A percentile compares a stretch with the other conserved stretches of the same genome.
These are phyloP conservation scores for Poecilia wingei DNA, from an alignment of 2,797 vertebrate genomes.

Conservation along the genomic window DNA sequence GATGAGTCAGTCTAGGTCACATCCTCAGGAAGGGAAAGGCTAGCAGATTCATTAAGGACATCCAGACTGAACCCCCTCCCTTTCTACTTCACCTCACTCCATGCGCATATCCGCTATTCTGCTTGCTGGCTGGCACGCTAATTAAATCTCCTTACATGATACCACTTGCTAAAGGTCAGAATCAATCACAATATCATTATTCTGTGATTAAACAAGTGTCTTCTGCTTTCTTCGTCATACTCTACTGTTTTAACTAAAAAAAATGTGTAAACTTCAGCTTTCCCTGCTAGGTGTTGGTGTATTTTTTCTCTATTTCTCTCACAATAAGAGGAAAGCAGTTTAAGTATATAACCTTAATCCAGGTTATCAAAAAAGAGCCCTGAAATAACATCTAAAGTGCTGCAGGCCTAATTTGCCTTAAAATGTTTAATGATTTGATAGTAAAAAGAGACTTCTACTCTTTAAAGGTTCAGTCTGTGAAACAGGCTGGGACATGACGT, in stretches of 20 bases:
- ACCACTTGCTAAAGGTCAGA: constrained; percentile 81
- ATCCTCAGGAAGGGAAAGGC: constrained; percentile 74
- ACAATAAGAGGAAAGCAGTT: not conserved
- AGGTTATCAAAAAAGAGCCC: not conserved
- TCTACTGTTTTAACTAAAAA: constrained; percentile 28
- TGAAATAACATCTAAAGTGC: not conserved
- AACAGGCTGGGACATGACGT: not conserved
- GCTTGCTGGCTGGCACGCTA: constrained; percentile 70
- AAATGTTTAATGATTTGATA: not conserved
- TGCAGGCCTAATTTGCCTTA: not conserved
- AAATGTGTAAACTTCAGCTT: constrained; percentile 13
- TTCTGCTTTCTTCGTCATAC: constrained; percentile 43
- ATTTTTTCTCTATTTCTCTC: not conserved
- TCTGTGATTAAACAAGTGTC: constrained; percentile 79
- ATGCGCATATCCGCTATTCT: constrained; percentile 67
- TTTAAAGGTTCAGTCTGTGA: not conserved
- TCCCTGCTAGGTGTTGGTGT: not conserved
- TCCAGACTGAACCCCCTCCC: constrained; percentile 50
- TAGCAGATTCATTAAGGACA: constrained; percentile 73
- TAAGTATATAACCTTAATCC: not conserved
- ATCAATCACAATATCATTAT: constrained; percentile 83
- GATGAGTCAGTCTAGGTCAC: constrained; percentile 74
- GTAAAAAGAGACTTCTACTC: not conserved
- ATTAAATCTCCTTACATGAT: constrained; percentile 83
- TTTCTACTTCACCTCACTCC: constrained; percentile 61